phyloP scores from a whole-genome alignment of 2,888 invertebrate genomes.

The Harpalus rufipes region DNA sequence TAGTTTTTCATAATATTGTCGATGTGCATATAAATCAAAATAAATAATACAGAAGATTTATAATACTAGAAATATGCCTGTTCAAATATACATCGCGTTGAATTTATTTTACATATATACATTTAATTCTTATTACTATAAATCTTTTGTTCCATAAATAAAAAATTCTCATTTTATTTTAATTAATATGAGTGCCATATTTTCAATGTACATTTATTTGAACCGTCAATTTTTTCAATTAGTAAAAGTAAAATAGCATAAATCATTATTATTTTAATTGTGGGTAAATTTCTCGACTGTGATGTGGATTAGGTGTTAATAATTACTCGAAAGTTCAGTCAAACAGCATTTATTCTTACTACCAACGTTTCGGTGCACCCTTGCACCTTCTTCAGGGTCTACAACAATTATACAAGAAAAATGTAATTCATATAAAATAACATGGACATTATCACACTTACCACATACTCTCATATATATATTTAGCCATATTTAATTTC shows the following conservation, averaged over 20 bases:
- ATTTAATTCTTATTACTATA: slow-evolving; percentile 32
- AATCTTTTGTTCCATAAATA: slow-evolving; percentile 26
- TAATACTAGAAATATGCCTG: slow-evolving; percentile 35
- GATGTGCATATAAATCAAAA: slow-evolving; percentile 48
- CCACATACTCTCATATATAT: too few species aligned
- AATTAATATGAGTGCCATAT: background rate
- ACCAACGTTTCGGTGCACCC: too few species aligned
- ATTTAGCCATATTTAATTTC: background rate
- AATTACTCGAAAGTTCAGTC: too few species aligned
- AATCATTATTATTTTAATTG: background rate
- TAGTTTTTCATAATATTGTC: slow-evolving; percentile 43
- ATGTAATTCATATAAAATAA: too few species aligned
- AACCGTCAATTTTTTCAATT: background rate
- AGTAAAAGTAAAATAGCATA: background rate
- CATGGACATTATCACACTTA: too few species aligned
- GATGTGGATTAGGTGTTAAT: too few species aligned
- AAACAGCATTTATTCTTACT: too few species aligned
- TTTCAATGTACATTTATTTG: slow-evolving; percentile 7
- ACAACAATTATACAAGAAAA: too few species aligned
- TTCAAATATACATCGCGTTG: slow-evolving; percentile 3
- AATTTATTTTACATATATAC: slow-evolving; percentile 18
- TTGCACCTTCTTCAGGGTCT: too few species aligned
- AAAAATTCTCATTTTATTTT: slow-evolving; percentile 10
- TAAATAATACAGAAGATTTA: slow-evolving; percentile 42
- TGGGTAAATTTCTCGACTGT: too few species aligned